Evolutionary conservation across 2,113 vertebrate species (phyloP).

Genomic region (Caloenas nicobarica): DNA sequence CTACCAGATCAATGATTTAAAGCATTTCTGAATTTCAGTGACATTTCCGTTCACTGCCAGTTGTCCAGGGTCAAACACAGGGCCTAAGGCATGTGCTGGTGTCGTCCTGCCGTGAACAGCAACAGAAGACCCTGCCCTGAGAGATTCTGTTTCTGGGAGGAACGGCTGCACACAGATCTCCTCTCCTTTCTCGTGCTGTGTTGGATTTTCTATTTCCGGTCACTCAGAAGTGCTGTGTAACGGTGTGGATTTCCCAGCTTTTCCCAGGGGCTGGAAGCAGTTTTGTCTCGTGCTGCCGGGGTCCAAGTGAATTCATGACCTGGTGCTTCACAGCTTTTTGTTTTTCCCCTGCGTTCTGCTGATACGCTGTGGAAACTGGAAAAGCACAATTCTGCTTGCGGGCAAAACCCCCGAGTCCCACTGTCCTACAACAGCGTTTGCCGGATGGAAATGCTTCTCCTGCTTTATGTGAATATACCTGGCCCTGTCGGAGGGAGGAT

Average conservation of each 20-base stretch:
- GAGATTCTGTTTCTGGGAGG: background rate
- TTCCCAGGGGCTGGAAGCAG: background rate
- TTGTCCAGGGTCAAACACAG: background rate
- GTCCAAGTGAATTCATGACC: background rate
- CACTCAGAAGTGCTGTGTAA: background rate
- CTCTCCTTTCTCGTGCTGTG: fast-evolving
- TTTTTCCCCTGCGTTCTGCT: background rate
- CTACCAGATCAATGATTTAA: background rate
- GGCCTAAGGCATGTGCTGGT: background rate
- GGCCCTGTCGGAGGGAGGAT: fast-evolving
- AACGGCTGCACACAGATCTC: background rate
- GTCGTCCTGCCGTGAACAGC: background rate
- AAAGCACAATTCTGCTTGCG: background rate
- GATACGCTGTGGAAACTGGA: background rate
- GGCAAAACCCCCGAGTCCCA: background rate
- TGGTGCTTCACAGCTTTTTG: background rate
- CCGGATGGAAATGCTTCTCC: background rate
- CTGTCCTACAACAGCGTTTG: fast-evolving
- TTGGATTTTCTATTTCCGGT: background rate
- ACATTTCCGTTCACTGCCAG: background rate
- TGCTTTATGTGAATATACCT: background rate
- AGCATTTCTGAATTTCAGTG: conserved; percentile 3
- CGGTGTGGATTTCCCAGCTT: background rate
- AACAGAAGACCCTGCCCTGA: background rate
- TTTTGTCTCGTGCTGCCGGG: background rate